phyloP scores from a whole-genome alignment of 2,113 vertebrate genomes.

The Sialia sialis region DNA sequence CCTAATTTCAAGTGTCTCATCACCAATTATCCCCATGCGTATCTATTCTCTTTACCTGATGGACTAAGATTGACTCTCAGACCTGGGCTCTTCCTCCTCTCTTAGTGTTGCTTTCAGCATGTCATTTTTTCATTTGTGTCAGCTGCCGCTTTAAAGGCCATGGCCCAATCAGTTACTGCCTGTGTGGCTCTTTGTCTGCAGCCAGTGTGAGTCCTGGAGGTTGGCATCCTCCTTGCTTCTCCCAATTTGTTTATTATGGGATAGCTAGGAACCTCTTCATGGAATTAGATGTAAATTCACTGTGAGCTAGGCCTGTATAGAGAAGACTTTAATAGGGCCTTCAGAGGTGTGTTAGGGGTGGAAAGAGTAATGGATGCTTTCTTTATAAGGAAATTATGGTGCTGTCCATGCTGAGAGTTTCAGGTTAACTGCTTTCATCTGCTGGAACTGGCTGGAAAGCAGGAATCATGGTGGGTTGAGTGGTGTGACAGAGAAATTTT shows the following conservation, averaged over 20 bases:
- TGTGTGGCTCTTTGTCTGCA: not conserved
- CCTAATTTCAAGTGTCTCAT: slow-evolving; percentile 63
- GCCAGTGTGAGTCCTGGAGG: not conserved
- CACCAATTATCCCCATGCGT: slow-evolving; percentile 20
- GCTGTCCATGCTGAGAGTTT: not conserved
- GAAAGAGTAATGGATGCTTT: not conserved
- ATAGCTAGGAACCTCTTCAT: not conserved
- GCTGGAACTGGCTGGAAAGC: not conserved
- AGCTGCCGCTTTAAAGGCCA: not conserved
- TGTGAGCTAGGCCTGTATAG: not conserved
- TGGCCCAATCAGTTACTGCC: not conserved
- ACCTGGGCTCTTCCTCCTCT: not conserved
- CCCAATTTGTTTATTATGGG: not conserved
- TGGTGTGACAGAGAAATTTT: not conserved
- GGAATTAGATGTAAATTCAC: not conserved
- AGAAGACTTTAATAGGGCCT: not conserved
- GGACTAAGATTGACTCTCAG: slow-evolving; percentile 37
- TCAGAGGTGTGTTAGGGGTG: not conserved
- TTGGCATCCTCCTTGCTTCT: accelerated
- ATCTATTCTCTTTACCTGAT: slow-evolving; percentile 40
- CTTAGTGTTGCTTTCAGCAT: not conserved
- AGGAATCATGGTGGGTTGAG: not conserved
- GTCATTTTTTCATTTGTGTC: slow-evolving; percentile 19
- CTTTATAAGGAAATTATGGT: not conserved
- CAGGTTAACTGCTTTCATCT: not conserved